These are phyloP conservation scores for Patella depressa DNA, from an alignment of 2,888 invertebrate species.

Conservation along the genomic window DNA sequence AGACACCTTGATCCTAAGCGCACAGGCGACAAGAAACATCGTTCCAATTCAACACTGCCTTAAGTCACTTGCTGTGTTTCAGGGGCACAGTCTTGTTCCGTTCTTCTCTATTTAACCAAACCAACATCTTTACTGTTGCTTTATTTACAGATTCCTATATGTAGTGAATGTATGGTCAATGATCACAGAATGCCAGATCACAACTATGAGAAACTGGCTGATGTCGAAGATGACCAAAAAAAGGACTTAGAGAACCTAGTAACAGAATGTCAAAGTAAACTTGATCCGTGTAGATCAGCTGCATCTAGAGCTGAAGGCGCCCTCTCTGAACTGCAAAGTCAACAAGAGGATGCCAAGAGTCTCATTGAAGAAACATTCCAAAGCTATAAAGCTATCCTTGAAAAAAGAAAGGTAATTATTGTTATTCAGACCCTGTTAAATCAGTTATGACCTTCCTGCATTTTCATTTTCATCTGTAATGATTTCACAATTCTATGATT, in stretches of 20 bases:
- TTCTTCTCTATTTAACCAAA: background rate
- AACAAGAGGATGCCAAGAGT: conserved; percentile 87
- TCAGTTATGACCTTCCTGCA: no score
- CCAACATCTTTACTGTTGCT: background rate
- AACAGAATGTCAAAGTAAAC: conserved; percentile 82
- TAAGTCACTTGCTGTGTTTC: background rate
- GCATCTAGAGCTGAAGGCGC: conserved; percentile 83
- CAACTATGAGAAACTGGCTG: conserved; percentile 85
- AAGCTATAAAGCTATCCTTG: conserved; percentile 81
- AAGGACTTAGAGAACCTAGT: conserved; percentile 84
- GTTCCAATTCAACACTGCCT: no score
- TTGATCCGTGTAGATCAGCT: conserved; percentile 83
- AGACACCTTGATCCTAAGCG: no score
- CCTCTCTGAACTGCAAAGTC: conserved; percentile 87
- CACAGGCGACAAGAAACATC: no score
- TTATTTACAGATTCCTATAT: conserved; percentile 81
- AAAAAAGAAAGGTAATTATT: conserved; percentile 75
- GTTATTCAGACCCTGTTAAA: no score
- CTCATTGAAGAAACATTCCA: conserved; percentile 77
- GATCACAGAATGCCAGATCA: conserved; percentile 88
- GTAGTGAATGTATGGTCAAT: conserved; percentile 86
- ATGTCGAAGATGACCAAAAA: conserved; percentile 84
- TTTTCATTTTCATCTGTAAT: no score
- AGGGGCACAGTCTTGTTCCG: background rate
- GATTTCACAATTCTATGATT: no score